Conservation (phyloP, 2,797 vertebrate genomes). For the Balearica regulorum region DNA sequence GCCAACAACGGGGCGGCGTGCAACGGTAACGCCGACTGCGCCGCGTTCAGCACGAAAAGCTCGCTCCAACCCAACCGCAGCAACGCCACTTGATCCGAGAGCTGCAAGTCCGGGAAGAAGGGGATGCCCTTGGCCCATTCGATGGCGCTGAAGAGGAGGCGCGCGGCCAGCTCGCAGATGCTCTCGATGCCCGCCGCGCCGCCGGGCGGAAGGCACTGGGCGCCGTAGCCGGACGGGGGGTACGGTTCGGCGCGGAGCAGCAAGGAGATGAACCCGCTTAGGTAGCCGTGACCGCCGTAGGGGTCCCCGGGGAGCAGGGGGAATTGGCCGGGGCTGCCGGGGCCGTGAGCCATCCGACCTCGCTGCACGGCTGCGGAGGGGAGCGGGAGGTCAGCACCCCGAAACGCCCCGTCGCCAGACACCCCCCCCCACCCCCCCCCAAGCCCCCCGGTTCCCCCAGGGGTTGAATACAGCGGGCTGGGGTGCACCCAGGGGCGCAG, state of each 20-base stretch:
- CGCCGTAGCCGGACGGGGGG: conserved; percentile 83
- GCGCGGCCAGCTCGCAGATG: conserved; percentile 88
- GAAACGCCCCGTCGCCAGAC: background rate
- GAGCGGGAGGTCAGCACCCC: background rate
- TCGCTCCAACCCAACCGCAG: conserved; percentile 89
- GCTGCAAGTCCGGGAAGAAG: conserved; percentile 88
- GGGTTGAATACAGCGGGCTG: background rate
- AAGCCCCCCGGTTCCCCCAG: too few species aligned
- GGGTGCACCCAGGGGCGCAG: background rate
- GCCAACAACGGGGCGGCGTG: conserved; percentile 86
- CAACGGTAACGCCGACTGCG: conserved; percentile 86
- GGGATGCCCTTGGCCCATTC: conserved; percentile 92
- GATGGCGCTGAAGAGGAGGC: conserved; percentile 86
- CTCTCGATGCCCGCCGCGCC: conserved; percentile 95
- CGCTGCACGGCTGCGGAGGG: conserved; percentile 81
- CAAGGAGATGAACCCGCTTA: conserved; percentile 86
- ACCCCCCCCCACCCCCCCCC: background rate
- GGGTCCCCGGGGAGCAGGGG: conserved; percentile 80
- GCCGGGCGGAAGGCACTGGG: conserved; percentile 92
- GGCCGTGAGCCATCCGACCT: conserved; percentile 83
- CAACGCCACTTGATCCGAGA: conserved; percentile 86
- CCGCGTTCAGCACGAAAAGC: conserved; percentile 86
- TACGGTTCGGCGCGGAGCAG: conserved; percentile 86
- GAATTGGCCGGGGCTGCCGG: conserved; percentile 84
- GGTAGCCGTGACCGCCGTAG: conserved; percentile 83